These are phyloP conservation scores for Stegana nigrithorax DNA, from an alignment of 2,888 invertebrate species.

Conservation along the genomic window DNA sequence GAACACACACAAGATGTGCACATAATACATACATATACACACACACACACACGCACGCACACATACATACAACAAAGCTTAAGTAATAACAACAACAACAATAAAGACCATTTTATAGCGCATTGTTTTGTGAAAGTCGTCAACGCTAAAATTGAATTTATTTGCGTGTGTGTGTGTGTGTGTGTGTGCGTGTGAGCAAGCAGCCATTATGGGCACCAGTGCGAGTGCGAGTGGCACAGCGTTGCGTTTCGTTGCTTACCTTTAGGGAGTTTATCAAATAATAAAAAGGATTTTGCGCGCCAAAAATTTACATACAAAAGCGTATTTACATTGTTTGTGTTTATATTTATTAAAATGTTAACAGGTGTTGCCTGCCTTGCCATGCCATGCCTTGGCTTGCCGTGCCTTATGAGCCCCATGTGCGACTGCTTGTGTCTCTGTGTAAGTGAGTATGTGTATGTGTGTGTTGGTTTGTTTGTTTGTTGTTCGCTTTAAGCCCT, in stretches of 20 bases:
- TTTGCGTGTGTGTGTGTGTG: too few relatives aligned
- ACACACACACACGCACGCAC: slow-evolving; percentile 7
- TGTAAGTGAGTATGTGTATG: too few relatives aligned
- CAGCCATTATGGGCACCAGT: too few relatives aligned
- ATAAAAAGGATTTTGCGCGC: slow-evolving; percentile 1
- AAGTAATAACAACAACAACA: slow-evolving; percentile 23
- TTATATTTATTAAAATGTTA: slow-evolving; percentile 16
- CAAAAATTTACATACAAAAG: slow-evolving; percentile 30
- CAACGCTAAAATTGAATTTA: slow-evolving; percentile 53
- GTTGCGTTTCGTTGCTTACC: slow-evolving; percentile 41
- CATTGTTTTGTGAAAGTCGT: slow-evolving; percentile 11
- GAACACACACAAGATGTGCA: slow-evolving; percentile 25
- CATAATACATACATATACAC: slow-evolving; percentile 21
- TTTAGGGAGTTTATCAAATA: slow-evolving; percentile 39
- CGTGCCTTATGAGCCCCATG: too few relatives aligned
- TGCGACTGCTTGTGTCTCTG: too few relatives aligned
- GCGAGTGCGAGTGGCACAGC: neutral
- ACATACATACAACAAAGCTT: too few relatives aligned
- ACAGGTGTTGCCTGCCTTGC: slow-evolving; percentile 14
- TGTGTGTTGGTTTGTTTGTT: neutral
- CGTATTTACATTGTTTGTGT: slow-evolving; percentile 40
- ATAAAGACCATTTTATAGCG: slow-evolving; percentile 14
- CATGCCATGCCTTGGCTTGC: too few relatives aligned
- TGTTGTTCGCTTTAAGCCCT: slow-evolving; percentile 30
- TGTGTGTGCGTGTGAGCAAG: too few relatives aligned